Evolutionary conservation across 1,140 invertebrate species (phyloP).

Genomic region (Linepithema humile): DNA sequence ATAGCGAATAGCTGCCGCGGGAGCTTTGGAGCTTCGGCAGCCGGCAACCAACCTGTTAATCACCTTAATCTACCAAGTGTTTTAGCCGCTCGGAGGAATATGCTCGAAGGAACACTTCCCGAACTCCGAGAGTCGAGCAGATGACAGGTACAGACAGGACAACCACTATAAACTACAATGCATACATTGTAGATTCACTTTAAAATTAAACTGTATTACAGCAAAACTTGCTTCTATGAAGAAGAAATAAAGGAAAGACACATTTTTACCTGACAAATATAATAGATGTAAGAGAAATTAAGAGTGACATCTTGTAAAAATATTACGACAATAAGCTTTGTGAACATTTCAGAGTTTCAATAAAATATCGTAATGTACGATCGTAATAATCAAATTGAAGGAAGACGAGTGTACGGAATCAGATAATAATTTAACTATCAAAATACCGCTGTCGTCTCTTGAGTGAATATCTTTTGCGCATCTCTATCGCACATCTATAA

Average conservation of each 20-base stretch:
- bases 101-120: constrained; percentile 19
- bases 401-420: no score
- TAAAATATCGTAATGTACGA: neutral
- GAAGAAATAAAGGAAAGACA: no score
- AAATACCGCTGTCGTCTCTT: neutral
- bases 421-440: neutral
- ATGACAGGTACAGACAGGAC: constrained; percentile 7
- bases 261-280: no score
- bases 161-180: neutral
- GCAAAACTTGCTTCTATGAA: neutral
- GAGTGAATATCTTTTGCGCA: neutral
- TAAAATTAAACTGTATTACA: neutral
- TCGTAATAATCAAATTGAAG: neutral
- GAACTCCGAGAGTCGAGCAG: constrained; percentile 13
- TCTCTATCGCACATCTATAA: neutral
- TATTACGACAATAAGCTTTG: no score
- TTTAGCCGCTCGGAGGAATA: constrained; percentile 52
- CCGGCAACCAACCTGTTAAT: constrained; percentile 65
- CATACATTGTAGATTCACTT: neutral
- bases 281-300: no score
- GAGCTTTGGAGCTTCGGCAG: neutral
- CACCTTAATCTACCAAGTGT: constrained; percentile 67
- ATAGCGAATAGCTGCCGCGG: neutral
- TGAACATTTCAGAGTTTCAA: neutral
- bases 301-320: no score